Percentiles rank a stretch among this genome's conserved stretches.
phyloP scores from a whole-genome alignment of 1,140 invertebrate species.

The Ctenoplectra terminalis region DNA sequence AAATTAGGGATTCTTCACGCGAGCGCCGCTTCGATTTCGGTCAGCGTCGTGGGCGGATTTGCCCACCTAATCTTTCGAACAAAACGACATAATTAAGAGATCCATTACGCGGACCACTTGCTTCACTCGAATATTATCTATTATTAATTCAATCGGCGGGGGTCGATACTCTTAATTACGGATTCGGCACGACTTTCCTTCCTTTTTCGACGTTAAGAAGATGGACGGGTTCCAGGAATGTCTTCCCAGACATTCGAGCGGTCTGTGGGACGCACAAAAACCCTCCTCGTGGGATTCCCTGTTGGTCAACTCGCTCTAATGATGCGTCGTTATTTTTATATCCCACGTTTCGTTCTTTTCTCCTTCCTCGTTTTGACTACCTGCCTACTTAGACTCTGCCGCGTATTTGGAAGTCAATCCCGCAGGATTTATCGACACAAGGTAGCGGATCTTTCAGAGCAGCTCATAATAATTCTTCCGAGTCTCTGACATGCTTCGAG shows the following conservation, averaged over 20 bases:
- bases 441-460: background rate
- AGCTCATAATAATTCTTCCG: background rate
- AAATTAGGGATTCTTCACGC: conserved; percentile 62
- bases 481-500: too few relatives aligned
- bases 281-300: conserved; percentile 18
- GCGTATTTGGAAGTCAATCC: conserved; percentile 32
- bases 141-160: conserved; percentile 62
- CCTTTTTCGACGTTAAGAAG: background rate
- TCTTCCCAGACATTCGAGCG: background rate
- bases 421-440: conserved; percentile 14
- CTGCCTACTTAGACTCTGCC: conserved; percentile 31
- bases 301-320: conserved; percentile 30
- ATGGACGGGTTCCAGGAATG: conserved; percentile 45
- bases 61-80: conserved; percentile 58
- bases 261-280: conserved; percentile 30
- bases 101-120: conserved; percentile 60
- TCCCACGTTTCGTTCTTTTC: conserved; percentile 17
- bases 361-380: conserved; percentile 9
- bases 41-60: conserved; percentile 57
- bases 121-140: conserved; percentile 32
- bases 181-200: background rate
- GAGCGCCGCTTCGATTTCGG: conserved; percentile 40
- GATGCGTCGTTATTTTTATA: conserved; percentile 50
- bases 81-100: conserved; percentile 72
- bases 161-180: conserved; percentile 59